These are phyloP conservation scores for Gryllus bimaculatus DNA, from an alignment of 1,140 invertebrate genomes.

Conservation along the genomic window DNA sequence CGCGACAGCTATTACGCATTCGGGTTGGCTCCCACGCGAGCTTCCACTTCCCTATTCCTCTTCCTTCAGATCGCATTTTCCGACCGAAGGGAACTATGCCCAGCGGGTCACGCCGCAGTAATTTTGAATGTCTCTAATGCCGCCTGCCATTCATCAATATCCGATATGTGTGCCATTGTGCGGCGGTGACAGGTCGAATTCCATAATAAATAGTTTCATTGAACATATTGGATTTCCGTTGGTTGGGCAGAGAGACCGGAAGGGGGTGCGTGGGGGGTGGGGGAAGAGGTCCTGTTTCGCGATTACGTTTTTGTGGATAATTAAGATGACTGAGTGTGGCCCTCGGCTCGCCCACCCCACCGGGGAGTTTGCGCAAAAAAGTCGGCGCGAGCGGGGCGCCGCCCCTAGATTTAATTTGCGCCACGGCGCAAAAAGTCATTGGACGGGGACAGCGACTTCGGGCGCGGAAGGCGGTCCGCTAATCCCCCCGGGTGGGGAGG, in stretches of 20 bases:
- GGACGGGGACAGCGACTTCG: not conserved
- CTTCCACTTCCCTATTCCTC: not conserved
- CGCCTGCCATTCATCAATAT: not conserved
- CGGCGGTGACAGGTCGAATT: not conserved
- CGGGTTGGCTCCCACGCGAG: not conserved
- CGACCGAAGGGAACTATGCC: not conserved
- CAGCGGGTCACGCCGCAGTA: not conserved
- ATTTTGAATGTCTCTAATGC: not conserved
- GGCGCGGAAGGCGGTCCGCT: too few relatives aligned
- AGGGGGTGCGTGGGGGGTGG: not conserved
- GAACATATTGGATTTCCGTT: conserved; percentile 4
- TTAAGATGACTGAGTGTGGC: too few relatives aligned
- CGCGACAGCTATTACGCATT: not conserved
- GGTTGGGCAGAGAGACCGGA: not conserved
- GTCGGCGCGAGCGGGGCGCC: not conserved
- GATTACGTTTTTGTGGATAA: too few relatives aligned
- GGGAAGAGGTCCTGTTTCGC: not conserved
- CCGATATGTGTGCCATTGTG: not conserved
- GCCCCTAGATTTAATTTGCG: not conserved
- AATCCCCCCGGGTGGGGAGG: too few relatives aligned
- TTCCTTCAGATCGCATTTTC: not conserved
- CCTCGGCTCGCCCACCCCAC: too few relatives aligned
- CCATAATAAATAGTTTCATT: conserved; percentile 6
- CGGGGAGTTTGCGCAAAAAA: too few relatives aligned
- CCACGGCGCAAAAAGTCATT: not conserved